Conservation (phyloP, 2,888 invertebrate species). For the Pristionchus maxplancki region DNA sequence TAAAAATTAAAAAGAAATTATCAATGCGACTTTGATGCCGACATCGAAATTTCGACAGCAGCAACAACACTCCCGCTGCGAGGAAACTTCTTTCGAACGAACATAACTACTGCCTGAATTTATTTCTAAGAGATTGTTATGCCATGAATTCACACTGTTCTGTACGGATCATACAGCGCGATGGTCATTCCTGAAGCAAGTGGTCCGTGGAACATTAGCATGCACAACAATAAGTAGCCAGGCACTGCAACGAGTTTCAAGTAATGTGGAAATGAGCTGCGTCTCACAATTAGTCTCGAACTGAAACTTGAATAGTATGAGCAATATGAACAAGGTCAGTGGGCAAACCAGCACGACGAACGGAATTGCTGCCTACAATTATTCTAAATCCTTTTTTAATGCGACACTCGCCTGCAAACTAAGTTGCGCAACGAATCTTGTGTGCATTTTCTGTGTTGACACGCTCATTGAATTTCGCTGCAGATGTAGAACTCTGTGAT, state of each 20-base stretch:
- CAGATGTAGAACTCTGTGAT: neutral
- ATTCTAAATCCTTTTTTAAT: neutral
- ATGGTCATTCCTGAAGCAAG: neutral
- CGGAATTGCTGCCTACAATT: neutral
- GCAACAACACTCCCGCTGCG: too few relatives aligned
- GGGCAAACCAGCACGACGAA: neutral
- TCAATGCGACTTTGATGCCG: too few relatives aligned
- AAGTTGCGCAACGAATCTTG: neutral
- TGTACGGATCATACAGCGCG: neutral
- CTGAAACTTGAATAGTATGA: neutral
- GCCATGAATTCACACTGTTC: neutral
- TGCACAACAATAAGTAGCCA: neutral
- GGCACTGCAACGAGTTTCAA: neutral
- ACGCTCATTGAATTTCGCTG: neutral
- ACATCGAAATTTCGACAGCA: too few relatives aligned
- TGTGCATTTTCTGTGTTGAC: neutral
- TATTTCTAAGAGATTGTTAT: neutral
- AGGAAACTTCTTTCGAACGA: neutral
- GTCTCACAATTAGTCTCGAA: neutral
- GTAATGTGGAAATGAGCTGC: neutral
- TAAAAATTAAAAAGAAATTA: too few relatives aligned
- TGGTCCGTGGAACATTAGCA: neutral
- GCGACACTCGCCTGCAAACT: neutral
- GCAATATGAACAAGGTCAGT: neutral
- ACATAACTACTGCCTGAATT: neutral